Conservation (phyloP, 1,140 invertebrate species). For the Zaprionus ornatus region DNA sequence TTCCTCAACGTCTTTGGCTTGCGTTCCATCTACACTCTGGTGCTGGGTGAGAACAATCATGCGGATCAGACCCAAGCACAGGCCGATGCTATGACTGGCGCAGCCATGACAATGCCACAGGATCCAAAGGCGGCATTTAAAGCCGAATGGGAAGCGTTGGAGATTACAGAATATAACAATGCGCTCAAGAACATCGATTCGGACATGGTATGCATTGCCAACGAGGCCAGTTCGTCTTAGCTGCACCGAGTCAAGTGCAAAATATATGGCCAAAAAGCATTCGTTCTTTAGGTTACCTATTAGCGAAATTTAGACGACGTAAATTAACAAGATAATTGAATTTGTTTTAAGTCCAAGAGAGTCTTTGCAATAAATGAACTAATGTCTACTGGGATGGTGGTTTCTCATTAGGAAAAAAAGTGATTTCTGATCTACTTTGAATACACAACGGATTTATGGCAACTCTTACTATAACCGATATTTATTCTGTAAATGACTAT, state of each 20-base stretch:
- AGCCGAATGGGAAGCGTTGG: slow-evolving; percentile 99
- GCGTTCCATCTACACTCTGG: slow-evolving; percentile 98
- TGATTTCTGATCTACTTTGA: neutral
- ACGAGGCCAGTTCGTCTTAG: slow-evolving; percentile 20
- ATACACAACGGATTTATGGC: neutral
- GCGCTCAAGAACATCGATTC: slow-evolving; percentile 91
- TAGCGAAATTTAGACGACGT: slow-evolving; percentile 36
- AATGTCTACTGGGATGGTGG: neutral
- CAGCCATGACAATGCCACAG: slow-evolving; percentile 97
- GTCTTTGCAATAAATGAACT: slow-evolving; percentile 38
- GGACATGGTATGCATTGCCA: slow-evolving; percentile 83
- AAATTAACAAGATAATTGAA: slow-evolving; percentile 22
- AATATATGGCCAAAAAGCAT: slow-evolving; percentile 29
- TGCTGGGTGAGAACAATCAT: slow-evolving; percentile 99
- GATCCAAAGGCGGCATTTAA: slow-evolving; percentile 99
- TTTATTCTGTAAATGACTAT: neutral
- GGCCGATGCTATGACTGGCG: slow-evolving; percentile 99
- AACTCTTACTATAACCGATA: neutral
- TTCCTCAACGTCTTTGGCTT: slow-evolving; percentile 99
- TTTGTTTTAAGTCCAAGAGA: slow-evolving; percentile 29
- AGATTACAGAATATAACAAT: slow-evolving; percentile 97
- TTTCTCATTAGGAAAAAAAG: too few relatives aligned
- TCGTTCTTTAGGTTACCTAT: slow-evolving; percentile 35
- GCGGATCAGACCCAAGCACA: slow-evolving; percentile 98
- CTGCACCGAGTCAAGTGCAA: slow-evolving; percentile 6